Conservation (phyloP, 2,113 vertebrate genomes). For the Cottus gobio region DNA sequence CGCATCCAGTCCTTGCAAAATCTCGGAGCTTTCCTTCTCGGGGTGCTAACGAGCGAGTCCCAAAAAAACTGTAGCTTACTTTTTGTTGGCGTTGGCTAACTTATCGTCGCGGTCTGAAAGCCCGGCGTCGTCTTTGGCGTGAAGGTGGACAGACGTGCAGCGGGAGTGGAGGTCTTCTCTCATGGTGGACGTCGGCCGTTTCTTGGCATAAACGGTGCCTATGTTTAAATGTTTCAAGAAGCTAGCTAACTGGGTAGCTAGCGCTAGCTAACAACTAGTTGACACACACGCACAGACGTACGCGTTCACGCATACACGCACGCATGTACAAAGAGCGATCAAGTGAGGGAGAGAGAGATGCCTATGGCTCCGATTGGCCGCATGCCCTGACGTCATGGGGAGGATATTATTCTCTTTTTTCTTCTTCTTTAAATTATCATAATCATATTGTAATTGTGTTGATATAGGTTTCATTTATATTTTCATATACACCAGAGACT, state of each 20-base stretch:
- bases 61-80: conserved; percentile 53
- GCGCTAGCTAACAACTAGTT: conserved; percentile 75
- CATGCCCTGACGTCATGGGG: conserved; percentile 45
- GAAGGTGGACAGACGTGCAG: conserved; percentile 11
- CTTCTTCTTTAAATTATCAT: conserved; percentile 5
- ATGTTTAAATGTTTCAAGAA: conserved; percentile 57
- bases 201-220: conserved; percentile 35
- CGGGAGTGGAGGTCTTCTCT: conserved; percentile 27
- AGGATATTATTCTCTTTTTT: neutral
- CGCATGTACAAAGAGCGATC: conserved; percentile 35
- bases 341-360: conserved; percentile 47
- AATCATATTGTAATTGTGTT: neutral
- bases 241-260: conserved; percentile 63
- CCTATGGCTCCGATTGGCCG: conserved; percentile 68
- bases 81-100: conserved; percentile 56
- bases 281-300: conserved; percentile 49
- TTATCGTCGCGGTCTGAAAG: conserved; percentile 53
- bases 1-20: conserved; percentile 72
- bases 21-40: conserved; percentile 67
- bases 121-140: conserved; percentile 56
- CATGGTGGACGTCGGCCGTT: conserved; percentile 43
- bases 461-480: neutral
- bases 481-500: neutral
- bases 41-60: conserved; percentile 58
- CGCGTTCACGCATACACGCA: conserved; percentile 3